Evolutionary conservation across 2,888 invertebrate species (phyloP), one percentile per base, ranked within the genome.

Genomic region (Agonopterix heracliana): DNA sequence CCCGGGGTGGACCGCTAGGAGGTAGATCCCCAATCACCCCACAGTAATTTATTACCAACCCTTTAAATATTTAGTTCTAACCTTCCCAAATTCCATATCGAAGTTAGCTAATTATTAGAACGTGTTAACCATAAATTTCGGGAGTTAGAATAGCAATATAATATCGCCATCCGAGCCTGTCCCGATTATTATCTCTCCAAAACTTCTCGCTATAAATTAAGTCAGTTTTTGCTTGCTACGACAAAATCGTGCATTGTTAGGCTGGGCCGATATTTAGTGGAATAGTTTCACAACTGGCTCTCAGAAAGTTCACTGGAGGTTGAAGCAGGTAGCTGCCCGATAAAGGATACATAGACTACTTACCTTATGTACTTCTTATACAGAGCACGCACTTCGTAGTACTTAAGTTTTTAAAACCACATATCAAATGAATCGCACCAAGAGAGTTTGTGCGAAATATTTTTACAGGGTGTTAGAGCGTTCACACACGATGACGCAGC

Each of bases 211-310:
- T 55, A 73, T 81, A 80, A 79, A 81, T 81, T 74, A 71, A 60
- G 57, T 60, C 58, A 66, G 65, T 80, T 81, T 81, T 81, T 80
- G 78, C 69, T 63, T 54, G 64, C 52, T 50, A 46, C 55, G 60
- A 60, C 72, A 65, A 67, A 71, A 63, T 66, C 71, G 72, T 64
- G 68, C 66, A 68, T 79, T 76, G 73, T 77, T 72, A 59, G 55
- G 17, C 17, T 17, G 17, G 17, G 26, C 54, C 64, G 68, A 73
- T 78, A 78, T 80, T 79, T 78, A 79, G 73, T 77, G 63, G 71
- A 74, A 79, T 80, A 78, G 80, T 80, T 79, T 71, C 57, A 56
- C 54, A 66, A 72, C 65, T 66, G 61, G 71, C 66, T 70, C 70
- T 44, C 41, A 36, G 44, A 52, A 47, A 51, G 42, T 48, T 48